phyloP scores from a whole-genome alignment of 2,113 vertebrate genomes.

The Tiliqua scincoides region DNA sequence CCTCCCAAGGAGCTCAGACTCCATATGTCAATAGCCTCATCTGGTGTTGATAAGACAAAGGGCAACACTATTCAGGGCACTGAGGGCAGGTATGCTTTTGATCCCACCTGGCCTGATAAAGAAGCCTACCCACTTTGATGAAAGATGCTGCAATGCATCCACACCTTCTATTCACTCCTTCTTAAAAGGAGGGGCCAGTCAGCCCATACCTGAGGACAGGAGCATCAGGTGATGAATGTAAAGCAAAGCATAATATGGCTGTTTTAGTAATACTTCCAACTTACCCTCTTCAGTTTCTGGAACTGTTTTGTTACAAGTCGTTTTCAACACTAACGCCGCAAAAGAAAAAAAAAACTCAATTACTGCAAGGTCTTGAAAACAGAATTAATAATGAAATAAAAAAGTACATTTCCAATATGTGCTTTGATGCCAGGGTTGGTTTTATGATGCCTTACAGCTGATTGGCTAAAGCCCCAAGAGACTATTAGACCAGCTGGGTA shows the following conservation, averaged over 20 bases:
- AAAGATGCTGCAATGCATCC: no score
- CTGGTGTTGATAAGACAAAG: no score
- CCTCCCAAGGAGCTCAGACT: no score
- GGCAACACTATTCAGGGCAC: no score
- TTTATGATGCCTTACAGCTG: not conserved
- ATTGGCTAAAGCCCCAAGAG: not conserved
- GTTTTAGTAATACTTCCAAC: not conserved
- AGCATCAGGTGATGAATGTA: not conserved
- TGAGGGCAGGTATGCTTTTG: no score
- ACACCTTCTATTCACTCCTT: not conserved
- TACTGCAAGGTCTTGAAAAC: conserved; percentile 32
- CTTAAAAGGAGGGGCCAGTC: not conserved
- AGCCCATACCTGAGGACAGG: not conserved
- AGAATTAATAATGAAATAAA: conserved; percentile 3
- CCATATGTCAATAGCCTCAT: no score
- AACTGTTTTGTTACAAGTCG: conserved; percentile 18
- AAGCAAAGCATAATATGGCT: not conserved
- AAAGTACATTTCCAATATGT: not conserved
- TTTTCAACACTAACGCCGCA: not conserved
- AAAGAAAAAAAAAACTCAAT: not conserved
- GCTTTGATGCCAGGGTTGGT: conserved; percentile 11
- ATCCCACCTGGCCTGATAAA: no score
- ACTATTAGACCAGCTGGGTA: conserved; percentile 19
- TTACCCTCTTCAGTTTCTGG: not conserved
- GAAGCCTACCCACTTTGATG: not conserved